These are phyloP conservation scores for Cassiopea xamachana DNA, from an alignment of 30 jellyfish, hydroid and myxozoan species.

Conservation along the genomic window DNA sequence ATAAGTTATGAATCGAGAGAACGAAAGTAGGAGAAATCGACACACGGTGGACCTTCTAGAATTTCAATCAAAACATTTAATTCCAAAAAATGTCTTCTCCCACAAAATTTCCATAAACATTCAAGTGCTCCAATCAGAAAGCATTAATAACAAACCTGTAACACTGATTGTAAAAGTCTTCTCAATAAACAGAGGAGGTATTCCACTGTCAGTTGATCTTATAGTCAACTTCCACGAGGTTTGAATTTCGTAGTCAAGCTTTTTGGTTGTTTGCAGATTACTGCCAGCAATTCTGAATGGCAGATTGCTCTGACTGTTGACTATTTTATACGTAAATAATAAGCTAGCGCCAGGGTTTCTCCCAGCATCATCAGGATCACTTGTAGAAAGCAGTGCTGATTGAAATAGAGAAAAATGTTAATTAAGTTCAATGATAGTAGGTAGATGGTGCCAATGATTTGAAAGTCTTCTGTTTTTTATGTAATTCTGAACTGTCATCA, in stretches of 20 bases:
- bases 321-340: constrained; percentile 58
- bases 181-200: constrained; percentile 68
- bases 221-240: constrained; percentile 64
- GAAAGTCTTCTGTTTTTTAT: too few species aligned
- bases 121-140: too few species aligned
- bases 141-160: constrained; percentile 52
- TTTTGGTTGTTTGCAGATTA: constrained; percentile 30
- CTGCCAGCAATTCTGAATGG: constrained; percentile 69
- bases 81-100: too few species aligned
- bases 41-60: too few species aligned
- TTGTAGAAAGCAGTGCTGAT: constrained; percentile 67
- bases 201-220: constrained; percentile 78
- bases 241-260: constrained; percentile 75
- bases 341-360: neutral
- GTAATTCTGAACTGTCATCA: too few species aligned
- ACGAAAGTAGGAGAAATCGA: too few species aligned
- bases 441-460: too few species aligned
- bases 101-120: too few species aligned
- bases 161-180: constrained; percentile 46
- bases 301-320: constrained; percentile 19
- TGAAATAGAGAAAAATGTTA: too few species aligned
- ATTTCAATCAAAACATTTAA: too few species aligned
- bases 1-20: too few species aligned
- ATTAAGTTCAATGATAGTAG: too few species aligned
- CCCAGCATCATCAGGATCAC: constrained; percentile 70